Evolutionary conservation across 2,888 invertebrate genomes (phyloP), one percentile per base, ranked within the genome.

Genomic region (Netelia melanura): DNA sequence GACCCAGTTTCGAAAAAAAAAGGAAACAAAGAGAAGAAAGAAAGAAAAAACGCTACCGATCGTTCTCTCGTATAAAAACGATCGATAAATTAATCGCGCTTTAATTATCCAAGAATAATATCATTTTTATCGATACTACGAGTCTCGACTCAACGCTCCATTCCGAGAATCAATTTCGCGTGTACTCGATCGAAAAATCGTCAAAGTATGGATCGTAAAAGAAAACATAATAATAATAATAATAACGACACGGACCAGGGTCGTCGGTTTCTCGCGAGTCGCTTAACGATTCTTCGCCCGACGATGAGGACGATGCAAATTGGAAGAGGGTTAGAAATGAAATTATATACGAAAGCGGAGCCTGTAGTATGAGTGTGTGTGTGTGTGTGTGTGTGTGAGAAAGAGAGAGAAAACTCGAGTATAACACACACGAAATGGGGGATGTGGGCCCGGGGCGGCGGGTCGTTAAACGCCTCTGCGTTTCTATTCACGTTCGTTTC

Each of bases 381-480:
- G 52, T 52, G 30, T 75, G 64, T n/a, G 52, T 17, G 48, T 52
- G 61, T 17, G 44, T 48, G 74, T 17, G 25, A 75, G 21, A 56
- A 48, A 74, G 72, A 67, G 25, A 74, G 68, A 74, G 54, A 54
- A 0, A 54, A 58, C 17, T 58, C 2, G 11, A 44, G 38, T 72
- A 61, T 23, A 48, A 61, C 61, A 54, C 78, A 58, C 58, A 58
- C 48, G 21, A 21, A 74, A 78, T 78, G 72, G 71, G 78, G 79
- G 74, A 74, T 79, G 74, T 61, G 67, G 61, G 78, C 78, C 68
- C 74, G 78, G 83, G 72, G 72, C 77, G 72, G 68, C 52, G 78
- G 54, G 84, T 87, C 87, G 87, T 87, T 87, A 87, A 86, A 87
- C 87, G 86, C 86, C 87, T 86, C 84, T 86, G 83, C 84, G 83